Percentiles rank a stretch among this genome's conserved stretches.
Conservation (phyloP, 2,113 vertebrate species). For the Forbesichthys agassizii region DNA sequence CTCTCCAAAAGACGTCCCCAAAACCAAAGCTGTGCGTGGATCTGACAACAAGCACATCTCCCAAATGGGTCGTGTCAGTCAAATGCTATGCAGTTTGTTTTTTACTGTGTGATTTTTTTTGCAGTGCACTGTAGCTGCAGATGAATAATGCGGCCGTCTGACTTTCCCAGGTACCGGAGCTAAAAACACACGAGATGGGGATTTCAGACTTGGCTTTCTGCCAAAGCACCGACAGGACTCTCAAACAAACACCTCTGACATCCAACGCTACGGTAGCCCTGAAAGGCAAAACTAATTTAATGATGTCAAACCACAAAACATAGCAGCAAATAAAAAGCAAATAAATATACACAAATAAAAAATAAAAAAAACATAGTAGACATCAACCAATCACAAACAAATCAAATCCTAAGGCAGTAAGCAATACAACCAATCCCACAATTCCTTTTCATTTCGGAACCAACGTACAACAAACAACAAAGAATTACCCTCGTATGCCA, state of each 20-base stretch:
- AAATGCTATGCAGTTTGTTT: slow-evolving; percentile 47
- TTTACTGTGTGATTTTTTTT: slow-evolving; percentile 14
- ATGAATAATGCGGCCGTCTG: slow-evolving; percentile 36
- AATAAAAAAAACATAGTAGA: no score
- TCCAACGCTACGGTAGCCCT: slow-evolving; percentile 7
- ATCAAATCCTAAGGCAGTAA: no score
- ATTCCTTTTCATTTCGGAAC: not conserved
- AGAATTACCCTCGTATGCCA: not conserved
- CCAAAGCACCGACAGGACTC: slow-evolving; percentile 25
- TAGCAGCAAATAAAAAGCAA: no score
- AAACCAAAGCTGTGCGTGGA: slow-evolving; percentile 15
- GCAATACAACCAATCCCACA: not conserved
- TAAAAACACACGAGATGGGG: slow-evolving; percentile 25
- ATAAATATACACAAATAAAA: no score
- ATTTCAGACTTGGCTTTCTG: slow-evolving; percentile 36
- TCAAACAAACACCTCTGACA: slow-evolving; percentile 14
- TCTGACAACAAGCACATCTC: slow-evolving; percentile 34
- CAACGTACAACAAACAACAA: not conserved
- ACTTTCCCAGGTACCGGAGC: slow-evolving; percentile 33
- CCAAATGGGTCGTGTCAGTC: slow-evolving; percentile 20
- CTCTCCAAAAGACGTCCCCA: slow-evolving; percentile 10
- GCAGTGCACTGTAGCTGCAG: slow-evolving; percentile 25
- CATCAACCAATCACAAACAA: no score
- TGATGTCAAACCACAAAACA: no score
- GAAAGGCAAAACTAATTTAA: not conserved